Base-by-base conservation (phyloP, 2,888 invertebrate genomes). In the Papilio gigon region DNA sequence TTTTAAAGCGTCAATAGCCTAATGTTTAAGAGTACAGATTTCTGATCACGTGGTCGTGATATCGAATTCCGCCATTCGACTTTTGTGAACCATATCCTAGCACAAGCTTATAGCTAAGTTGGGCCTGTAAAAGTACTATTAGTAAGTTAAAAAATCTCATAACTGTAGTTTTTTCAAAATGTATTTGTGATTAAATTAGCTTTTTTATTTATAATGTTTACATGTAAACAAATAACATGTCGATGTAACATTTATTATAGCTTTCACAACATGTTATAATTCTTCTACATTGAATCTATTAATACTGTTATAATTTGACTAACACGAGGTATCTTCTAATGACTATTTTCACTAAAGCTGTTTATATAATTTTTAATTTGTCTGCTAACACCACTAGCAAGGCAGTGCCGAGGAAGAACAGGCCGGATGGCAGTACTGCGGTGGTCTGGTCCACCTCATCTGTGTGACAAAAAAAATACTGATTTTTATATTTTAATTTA, bases 331-430 rank as follows among this genome's bases (percentile, higher is more conserved):
- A 79, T 82, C 78, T 74, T 73, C 76, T 63, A 71, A 67, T 73
- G 68, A 71, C 74, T 70, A 71, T 71, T 71, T 69, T 60, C 64
- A 67, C 73, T 74, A 69, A 56, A 50, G 17, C 50, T 42, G 30
- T 72, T 81, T 86, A 89, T 64, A 84, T 75, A 63, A 81, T 74
- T 82, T 87, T 89, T 68, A 92, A 81, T 84, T 91, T 92, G 80
- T 92, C 91, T 63, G 92, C 92, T 77, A 92, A 82, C 67, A 92
- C 85, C 61, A 92, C 86, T 71, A 92, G 79, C 61, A 92, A 80
- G 12, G 89, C 90, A 40, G 92, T 90, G 58, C 92, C 92, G n/a
- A 92, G 80, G 78, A 92, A 90, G 74, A 92, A 92, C 33, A 92
- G 77, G 37, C 92, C 89, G 0, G 92, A 80, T 1, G 92, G 89